phyloP scores from a whole-genome alignment of 2,888 invertebrate genomes.

The Linnaemya tessellans region DNA sequence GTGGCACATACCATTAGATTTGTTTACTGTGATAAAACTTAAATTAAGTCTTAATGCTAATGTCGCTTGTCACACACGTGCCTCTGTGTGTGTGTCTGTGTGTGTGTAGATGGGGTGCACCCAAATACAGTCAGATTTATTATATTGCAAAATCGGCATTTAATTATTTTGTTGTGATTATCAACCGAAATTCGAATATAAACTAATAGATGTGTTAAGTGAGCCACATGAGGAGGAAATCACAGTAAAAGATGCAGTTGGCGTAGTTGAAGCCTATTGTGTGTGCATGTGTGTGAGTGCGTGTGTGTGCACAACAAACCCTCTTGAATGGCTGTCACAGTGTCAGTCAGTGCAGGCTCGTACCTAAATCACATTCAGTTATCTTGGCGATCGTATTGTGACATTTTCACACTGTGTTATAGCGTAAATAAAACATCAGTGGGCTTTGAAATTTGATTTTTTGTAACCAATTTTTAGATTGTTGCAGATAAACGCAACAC shows the following conservation, averaged over 20 bases:
- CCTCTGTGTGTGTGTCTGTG: constrained; percentile 64
- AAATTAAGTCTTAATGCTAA: constrained; percentile 82
- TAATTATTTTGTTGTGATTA: constrained; percentile 81
- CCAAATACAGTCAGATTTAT: constrained; percentile 39
- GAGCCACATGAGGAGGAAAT: constrained; percentile 37
- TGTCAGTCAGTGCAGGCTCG: constrained; percentile 54
- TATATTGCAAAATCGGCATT: constrained; percentile 80
- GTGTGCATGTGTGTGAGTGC: constrained; percentile 1
- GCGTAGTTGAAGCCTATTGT: background rate
- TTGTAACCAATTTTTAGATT: constrained; percentile 64
- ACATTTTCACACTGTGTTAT: constrained; percentile 61
- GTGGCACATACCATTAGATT: constrained; percentile 75
- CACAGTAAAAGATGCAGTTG: constrained; percentile 20
- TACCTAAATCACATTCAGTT: constrained; percentile 64
- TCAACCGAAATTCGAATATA: constrained; percentile 72
- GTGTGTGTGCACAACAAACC: constrained; percentile 1
- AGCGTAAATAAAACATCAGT: constrained; percentile 26
- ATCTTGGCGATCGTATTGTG: constrained; percentile 69
- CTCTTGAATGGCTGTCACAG: constrained; percentile 42
- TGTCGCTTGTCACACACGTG: constrained; percentile 81
- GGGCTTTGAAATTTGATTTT: constrained; percentile 49
- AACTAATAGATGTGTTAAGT: constrained; percentile 72
- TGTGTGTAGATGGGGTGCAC: constrained; percentile 19
- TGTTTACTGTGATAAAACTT: constrained; percentile 81
- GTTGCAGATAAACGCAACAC: constrained; percentile 55